Percentiles rank a stretch among this genome's conserved stretches.
These are phyloP conservation scores for Tinamus major DNA, from an alignment of 2,797 vertebrate genomes.

Conservation along the genomic window DNA sequence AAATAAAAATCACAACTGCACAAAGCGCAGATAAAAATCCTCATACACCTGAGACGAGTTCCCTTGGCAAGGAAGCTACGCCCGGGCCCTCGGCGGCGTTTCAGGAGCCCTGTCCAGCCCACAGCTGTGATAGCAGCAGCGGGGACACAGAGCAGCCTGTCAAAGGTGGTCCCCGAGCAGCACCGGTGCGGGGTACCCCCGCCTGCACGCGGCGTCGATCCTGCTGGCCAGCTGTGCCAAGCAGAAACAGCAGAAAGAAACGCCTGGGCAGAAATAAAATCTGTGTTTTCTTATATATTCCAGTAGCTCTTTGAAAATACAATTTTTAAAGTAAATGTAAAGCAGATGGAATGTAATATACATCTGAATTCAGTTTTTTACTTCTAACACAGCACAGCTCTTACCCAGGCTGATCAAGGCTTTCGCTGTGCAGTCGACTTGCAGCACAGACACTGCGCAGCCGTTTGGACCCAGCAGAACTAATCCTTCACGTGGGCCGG, in stretches of 20 bases:
- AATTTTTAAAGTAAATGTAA: neutral
- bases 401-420: neutral
- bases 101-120: neutral
- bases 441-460: neutral
- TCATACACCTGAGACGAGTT: neutral
- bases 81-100: neutral
- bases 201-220: neutral
- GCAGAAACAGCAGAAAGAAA: neutral
- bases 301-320: neutral
- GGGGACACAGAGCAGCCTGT: neutral
- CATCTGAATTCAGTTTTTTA: neutral
- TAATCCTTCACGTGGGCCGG: neutral
- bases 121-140: neutral
- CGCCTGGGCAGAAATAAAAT: neutral
- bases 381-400: neutral
- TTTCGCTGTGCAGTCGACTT: neutral
- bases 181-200: neutral
- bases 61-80: neutral
- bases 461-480: neutral
- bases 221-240: fast-evolving
- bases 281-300: neutral
- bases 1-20: neutral
- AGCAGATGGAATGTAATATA: neutral
- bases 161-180: neutral
- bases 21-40: neutral